Evolutionary conservation across 2,113 vertebrate species (phyloP).

Genomic region (Ursus arctos): DNA sequence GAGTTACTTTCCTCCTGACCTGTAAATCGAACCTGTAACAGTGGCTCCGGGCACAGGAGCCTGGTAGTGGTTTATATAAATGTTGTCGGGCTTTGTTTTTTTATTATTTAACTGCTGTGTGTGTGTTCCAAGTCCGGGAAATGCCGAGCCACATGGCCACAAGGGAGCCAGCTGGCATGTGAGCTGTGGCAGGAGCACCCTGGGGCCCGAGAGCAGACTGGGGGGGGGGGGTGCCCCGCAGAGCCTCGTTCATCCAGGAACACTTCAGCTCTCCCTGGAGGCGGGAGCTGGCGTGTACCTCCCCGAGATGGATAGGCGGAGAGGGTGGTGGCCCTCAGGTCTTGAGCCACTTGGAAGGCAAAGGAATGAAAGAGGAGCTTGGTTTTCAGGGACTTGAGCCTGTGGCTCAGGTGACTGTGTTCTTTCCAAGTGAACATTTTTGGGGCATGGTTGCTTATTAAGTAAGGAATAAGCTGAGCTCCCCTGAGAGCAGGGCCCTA

Average conservation of each 20-base stretch:
- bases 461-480: background rate
- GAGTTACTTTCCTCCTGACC: background rate
- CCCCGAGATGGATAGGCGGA: accelerated
- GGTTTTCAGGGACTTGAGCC: background rate
- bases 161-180: background rate
- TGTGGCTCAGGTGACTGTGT: background rate
- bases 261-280: background rate
- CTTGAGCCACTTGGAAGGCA: background rate
- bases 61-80: slow-evolving; percentile 38
- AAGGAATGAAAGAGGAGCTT: background rate
- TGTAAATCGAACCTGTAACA: background rate
- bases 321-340: background rate
- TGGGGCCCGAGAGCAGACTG: background rate
- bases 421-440: background rate
- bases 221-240: background rate
- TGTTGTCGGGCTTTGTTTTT: background rate
- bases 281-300: accelerated
- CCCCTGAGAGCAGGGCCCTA: background rate
- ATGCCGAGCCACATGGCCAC: background rate
- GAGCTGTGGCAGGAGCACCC: background rate
- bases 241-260: background rate
- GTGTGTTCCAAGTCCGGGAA: slow-evolving; percentile 21
- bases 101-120: slow-evolving; percentile 48
- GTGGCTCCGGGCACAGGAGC: slow-evolving; percentile 8
- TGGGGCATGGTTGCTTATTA: background rate